These are phyloP conservation scores for Eledona agricola DNA, from an alignment of 2,888 invertebrate genomes.

Conservation along the genomic window DNA sequence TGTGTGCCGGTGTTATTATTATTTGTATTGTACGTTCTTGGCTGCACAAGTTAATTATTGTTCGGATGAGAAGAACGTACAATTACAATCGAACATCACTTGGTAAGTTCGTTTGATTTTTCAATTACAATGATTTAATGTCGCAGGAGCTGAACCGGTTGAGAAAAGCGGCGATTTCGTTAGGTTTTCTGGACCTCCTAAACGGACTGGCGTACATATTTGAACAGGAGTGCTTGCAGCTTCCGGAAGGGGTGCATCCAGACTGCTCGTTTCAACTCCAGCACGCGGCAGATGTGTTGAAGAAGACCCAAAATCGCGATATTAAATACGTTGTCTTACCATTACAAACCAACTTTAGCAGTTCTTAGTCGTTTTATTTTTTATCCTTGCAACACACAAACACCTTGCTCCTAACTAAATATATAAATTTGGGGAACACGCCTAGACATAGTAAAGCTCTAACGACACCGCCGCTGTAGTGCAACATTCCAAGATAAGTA, in stretches of 20 bases:
- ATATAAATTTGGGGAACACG: slow-evolving; percentile 49
- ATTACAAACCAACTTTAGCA: slow-evolving; percentile 58
- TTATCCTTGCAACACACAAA: slow-evolving; percentile 40
- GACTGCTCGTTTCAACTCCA: slow-evolving; percentile 90
- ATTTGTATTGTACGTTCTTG: too few species aligned
- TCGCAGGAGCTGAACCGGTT: slow-evolving; percentile 88
- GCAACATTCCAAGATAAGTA: slow-evolving; percentile 52
- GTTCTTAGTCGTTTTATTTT: slow-evolving; percentile 41
- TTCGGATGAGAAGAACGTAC: too few species aligned
- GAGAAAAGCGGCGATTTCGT: slow-evolving; percentile 86
- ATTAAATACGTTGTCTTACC: slow-evolving; percentile 60
- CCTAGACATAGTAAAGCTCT: slow-evolving; percentile 48
- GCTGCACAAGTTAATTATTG: too few species aligned
- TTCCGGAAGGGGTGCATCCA: slow-evolving; percentile 81
- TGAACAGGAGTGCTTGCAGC: slow-evolving; percentile 85
- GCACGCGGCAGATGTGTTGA: slow-evolving; percentile 84
- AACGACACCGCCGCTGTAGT: slow-evolving; percentile 51
- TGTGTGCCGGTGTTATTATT: too few species aligned
- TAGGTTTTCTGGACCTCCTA: slow-evolving; percentile 89
- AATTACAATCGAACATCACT: too few species aligned
- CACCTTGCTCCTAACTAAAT: slow-evolving; percentile 44
- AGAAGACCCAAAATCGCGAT: slow-evolving; percentile 72
- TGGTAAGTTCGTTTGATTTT: too few species aligned
- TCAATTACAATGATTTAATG: background rate
- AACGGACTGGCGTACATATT: slow-evolving; percentile 86